Evolutionary conservation across 2,888 invertebrate genomes (phyloP).

Genomic region (Drosophila setosimentum): DNA sequence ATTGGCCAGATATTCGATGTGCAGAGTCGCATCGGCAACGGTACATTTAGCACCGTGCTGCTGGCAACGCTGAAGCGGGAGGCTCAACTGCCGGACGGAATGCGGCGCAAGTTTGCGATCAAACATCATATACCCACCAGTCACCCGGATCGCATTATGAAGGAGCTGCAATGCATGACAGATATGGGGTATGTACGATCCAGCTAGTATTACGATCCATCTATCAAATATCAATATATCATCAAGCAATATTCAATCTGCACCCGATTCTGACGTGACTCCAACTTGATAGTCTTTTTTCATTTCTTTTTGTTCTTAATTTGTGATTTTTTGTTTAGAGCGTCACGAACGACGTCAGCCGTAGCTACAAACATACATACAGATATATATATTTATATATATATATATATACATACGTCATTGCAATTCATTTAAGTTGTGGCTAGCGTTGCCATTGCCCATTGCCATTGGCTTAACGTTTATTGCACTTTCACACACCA

Average conservation of each 20-base stretch:
- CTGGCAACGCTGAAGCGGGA: slow-evolving; percentile 88
- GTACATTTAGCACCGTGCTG: slow-evolving; percentile 95
- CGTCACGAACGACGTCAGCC: slow-evolving; percentile 75
- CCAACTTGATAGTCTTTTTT: background rate
- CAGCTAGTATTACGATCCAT: background rate
- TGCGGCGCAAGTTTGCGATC: slow-evolving; percentile 90
- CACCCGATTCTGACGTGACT: background rate
- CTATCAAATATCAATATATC: background rate
- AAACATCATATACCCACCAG: slow-evolving; percentile 95
- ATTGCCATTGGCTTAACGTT: slow-evolving; percentile 56
- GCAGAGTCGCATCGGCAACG: slow-evolving; percentile 91
- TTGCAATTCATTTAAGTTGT: slow-evolving; percentile 71
- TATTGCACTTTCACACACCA: slow-evolving; percentile 79
- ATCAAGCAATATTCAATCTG: background rate
- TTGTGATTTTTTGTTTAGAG: slow-evolving; percentile 25
- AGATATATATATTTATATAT: background rate
- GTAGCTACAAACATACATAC: slow-evolving; percentile 4
- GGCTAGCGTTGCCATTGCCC: slow-evolving; percentile 28
- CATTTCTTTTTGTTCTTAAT: background rate
- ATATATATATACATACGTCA: slow-evolving; percentile 64
- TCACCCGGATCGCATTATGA: slow-evolving; percentile 92
- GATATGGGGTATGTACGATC: slow-evolving; percentile 88
- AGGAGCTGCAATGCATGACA: slow-evolving; percentile 92
- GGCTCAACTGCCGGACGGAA: slow-evolving; percentile 83
- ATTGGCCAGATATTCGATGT: slow-evolving; percentile 88